Evolutionary conservation across 2,797 vertebrate species (phyloP).

Genomic region (Myiotriccus ornatus): DNA sequence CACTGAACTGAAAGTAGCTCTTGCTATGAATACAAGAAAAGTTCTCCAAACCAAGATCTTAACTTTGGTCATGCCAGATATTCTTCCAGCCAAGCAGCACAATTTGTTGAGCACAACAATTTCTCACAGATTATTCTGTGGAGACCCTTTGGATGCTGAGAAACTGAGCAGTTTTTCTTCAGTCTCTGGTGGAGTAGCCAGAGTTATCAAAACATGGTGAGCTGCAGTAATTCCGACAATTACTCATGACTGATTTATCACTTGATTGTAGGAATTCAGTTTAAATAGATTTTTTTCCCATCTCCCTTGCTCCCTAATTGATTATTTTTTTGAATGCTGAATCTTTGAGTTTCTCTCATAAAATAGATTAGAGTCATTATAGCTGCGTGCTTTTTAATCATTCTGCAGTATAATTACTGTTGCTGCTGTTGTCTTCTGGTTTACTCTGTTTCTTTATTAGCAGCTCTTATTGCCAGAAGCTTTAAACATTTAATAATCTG

Average conservation of each 20-base stretch:
- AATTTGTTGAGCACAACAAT: background rate
- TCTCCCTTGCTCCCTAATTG: constrained; percentile 57
- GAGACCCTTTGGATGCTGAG: background rate
- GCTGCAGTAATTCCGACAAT: constrained; percentile 20
- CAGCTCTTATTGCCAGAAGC: constrained; percentile 39
- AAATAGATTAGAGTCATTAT: constrained; percentile 71
- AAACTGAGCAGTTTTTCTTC: background rate
- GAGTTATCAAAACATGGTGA: background rate
- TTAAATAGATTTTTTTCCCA: constrained; percentile 47
- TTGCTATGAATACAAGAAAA: background rate
- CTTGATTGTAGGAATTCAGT: constrained; percentile 54
- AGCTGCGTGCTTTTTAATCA: constrained; percentile 67
- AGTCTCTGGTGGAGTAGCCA: constrained; percentile 6
- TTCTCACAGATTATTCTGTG: background rate
- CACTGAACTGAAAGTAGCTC: background rate
- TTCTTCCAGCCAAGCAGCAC: background rate
- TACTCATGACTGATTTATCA: constrained; percentile 67
- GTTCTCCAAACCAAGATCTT: background rate
- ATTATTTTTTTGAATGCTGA: constrained; percentile 54
- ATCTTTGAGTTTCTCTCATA: constrained; percentile 58
- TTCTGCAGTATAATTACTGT: constrained; percentile 59
- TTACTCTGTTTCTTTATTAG: constrained; percentile 55
- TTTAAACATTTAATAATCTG: constrained; percentile 61
- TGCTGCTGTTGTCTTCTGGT: constrained; percentile 35
- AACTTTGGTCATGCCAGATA: background rate